Base-by-base conservation (phyloP, 2,797 vertebrate species). In the Eulemur rubriventer region DNA sequence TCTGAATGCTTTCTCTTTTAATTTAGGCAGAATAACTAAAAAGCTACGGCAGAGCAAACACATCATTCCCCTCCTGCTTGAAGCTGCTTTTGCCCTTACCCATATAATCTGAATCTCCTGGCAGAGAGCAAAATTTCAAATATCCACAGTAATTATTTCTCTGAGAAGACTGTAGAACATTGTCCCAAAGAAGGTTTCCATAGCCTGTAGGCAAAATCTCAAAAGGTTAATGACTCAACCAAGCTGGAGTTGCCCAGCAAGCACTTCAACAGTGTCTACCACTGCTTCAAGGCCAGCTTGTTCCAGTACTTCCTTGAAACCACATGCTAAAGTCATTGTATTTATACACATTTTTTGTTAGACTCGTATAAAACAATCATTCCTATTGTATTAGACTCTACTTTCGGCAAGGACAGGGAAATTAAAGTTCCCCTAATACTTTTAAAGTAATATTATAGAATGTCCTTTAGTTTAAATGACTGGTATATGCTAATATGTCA, bases 151-250 rank as follows among this genome's bases (percentile, higher is more conserved):
- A 89, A 92, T 14, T 55, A 41, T 86, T 96, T 95, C 48, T 91
- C 63, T 78, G 91, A 79, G 75, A 85, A 93, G 59, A 95, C 33
- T 96, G 67, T 33, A 83, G 55, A 95, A 55, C 69, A 87, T n/a
- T 87, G 72, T 96, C 38, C 95, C 61, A 30, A 69, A 24, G 50
- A 85, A 11, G 18, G 75, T 83, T 86, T 93, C 83, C n/a, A 73
- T 33, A 57, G 70, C 65, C 79, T 84, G 70, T 5, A 70, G 83
- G 89, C 69, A 93, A 75, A 81, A 76, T 82, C 67, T 75, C 30
- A 33, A 85, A 72, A 81, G 52, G 59, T 70, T 75, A 73, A 63
- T 22, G 85, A 30, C 50, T 82, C 55, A 72, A 4, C n/a, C 55
- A 46, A 73, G 61, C 35, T 33, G n/a, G 59, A 69, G 43, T 1